Evolutionary conservation across 2,888 invertebrate genomes (phyloP).

Genomic region (Trissolcus japonicus): DNA sequence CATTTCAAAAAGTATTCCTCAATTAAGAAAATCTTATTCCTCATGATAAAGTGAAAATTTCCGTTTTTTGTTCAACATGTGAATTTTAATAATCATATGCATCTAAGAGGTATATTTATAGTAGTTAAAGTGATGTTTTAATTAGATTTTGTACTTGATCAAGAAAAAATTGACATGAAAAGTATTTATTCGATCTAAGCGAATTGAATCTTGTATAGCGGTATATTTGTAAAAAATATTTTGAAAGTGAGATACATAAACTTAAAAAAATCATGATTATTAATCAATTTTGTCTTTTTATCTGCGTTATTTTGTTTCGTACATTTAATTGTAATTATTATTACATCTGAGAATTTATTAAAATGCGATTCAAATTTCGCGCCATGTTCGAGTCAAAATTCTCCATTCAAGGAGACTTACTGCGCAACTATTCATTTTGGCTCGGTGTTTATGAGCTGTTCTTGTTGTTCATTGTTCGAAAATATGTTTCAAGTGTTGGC

Average conservation of each 20-base stretch:
- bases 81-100: too few species aligned
- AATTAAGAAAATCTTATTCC: not conserved
- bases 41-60: not conserved
- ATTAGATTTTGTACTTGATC: too few species aligned
- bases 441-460: slow-evolving; percentile 22
- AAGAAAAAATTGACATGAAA: too few species aligned
- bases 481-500: slow-evolving; percentile 5
- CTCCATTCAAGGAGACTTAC: slow-evolving; percentile 7
- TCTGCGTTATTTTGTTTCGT: not conserved
- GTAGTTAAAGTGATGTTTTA: too few species aligned
- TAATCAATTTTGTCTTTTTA: not conserved
- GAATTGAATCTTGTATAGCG: too few species aligned
- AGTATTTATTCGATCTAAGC: too few species aligned
- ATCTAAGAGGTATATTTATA: too few species aligned
- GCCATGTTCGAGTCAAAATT: slow-evolving; percentile 11
- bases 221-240: too few species aligned
- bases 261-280: not conserved
- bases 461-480: slow-evolving; percentile 8
- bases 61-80: too few species aligned
- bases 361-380: slow-evolving; percentile 17
- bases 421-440: slow-evolving; percentile 28
- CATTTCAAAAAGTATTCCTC: not conserved
- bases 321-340: not conserved
- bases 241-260: not conserved
- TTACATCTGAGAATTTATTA: not conserved